phyloP scores from a whole-genome alignment of 2,888 invertebrate species.

The Ganaspis brasiliensis region DNA sequence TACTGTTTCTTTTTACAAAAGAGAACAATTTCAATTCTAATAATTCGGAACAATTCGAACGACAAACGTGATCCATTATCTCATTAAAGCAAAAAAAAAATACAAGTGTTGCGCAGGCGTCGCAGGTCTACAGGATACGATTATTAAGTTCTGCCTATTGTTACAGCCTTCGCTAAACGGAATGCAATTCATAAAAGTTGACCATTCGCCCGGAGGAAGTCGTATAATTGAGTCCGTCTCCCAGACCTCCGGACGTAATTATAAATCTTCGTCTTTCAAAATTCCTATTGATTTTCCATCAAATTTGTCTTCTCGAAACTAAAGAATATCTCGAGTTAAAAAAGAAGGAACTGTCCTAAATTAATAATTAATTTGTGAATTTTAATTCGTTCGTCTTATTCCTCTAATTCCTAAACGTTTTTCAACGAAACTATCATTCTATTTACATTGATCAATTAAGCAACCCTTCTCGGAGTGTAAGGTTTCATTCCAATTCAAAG shows the following conservation, averaged over 20 bases:
- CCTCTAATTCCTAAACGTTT: background rate
- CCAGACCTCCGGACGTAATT: constrained; percentile 62
- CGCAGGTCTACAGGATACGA: constrained; percentile 70
- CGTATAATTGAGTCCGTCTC: constrained; percentile 66
- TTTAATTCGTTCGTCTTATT: background rate
- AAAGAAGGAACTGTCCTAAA: too few relatives aligned
- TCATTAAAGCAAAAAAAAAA: constrained; percentile 60
- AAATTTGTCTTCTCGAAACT: background rate
- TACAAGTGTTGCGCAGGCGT: constrained; percentile 49
- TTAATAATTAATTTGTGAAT: too few relatives aligned
- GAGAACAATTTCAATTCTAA: constrained; percentile 78
- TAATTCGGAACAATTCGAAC: constrained; percentile 50
- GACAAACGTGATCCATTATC: constrained; percentile 60
- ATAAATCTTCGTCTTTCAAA: constrained; percentile 52
- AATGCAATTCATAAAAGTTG: constrained; percentile 70
- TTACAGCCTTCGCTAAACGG: constrained; percentile 65
- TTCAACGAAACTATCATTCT: constrained; percentile 62
- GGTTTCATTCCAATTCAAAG: constrained; percentile 17
- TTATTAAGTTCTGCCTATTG: constrained; percentile 70
- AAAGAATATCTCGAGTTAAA: too few relatives aligned
- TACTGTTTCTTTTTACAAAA: background rate
- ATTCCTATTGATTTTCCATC: constrained; percentile 1
- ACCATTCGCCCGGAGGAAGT: constrained; percentile 68
- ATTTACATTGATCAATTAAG: constrained; percentile 66
- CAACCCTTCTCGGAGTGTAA: constrained; percentile 51